A percentile compares a stretch with the other conserved stretches of the same genome.
Evolutionary conservation across 2,888 invertebrate species (phyloP).

Genomic region (Diogma glabrata): DNA sequence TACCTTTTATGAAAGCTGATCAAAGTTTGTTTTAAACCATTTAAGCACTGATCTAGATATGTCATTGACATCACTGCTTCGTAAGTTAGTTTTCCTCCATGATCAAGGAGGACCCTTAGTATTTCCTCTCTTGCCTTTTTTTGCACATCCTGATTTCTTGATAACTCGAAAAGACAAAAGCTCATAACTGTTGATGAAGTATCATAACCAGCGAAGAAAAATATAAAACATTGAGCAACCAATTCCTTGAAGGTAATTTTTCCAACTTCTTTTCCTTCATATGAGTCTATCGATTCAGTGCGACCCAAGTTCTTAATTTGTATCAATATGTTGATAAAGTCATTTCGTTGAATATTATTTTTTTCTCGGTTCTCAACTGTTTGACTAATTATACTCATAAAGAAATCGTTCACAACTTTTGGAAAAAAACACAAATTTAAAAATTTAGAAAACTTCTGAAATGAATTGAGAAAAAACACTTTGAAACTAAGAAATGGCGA

Average conservation of each 20-base stretch:
- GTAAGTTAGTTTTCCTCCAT: conserved; percentile 30
- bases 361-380: conserved; percentile 32
- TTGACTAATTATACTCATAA: conserved; percentile 29
- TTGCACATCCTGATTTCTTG: conserved; percentile 30
- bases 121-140: conserved; percentile 32
- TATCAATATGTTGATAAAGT: conserved; percentile 30
- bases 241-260: conserved; percentile 30
- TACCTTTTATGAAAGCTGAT: neutral
- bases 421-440: conserved; percentile 22
- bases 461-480: neutral
- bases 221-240: conserved; percentile 42
- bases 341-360: conserved; percentile 22
- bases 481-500: neutral
- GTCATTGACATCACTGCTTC: conserved; percentile 33
- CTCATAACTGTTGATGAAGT: conserved; percentile 31
- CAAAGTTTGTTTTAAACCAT: conserved; percentile 25
- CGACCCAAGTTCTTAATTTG: conserved; percentile 28
- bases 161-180: conserved; percentile 40
- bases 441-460: conserved; percentile 19
- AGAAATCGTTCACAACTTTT: conserved; percentile 27
- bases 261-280: neutral
- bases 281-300: neutral
- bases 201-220: conserved; percentile 44
- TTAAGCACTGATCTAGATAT: conserved; percentile 33
- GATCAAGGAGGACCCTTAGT: conserved; percentile 24